A percentile compares a stretch with the other conserved stretches of the same genome.
Evolutionary conservation across 2,797 vertebrate species (phyloP).

Genomic region (Cuniculus paca): DNA sequence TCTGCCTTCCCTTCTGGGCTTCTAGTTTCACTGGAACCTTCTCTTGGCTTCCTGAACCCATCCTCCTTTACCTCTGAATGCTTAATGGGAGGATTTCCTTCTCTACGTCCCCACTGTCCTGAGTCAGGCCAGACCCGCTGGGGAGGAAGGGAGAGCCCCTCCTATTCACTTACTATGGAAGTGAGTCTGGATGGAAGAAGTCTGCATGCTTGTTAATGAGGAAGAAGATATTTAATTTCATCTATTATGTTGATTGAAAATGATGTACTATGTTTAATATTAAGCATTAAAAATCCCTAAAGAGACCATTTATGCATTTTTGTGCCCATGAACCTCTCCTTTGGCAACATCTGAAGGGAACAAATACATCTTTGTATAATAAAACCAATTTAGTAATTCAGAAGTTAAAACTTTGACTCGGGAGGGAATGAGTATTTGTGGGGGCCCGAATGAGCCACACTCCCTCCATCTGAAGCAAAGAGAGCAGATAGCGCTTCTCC

Average conservation of each 20-base stretch:
- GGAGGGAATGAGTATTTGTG: background rate
- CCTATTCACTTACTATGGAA: background rate
- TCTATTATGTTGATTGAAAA: background rate
- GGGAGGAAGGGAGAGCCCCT: background rate
- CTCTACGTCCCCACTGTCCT: background rate
- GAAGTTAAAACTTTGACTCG: slow-evolving; percentile 16
- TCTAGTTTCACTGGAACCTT: background rate
- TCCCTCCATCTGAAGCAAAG: background rate
- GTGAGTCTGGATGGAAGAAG: background rate
- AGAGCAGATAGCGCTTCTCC: background rate
- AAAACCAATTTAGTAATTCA: slow-evolving; percentile 45
- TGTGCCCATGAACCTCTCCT: background rate
- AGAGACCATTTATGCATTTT: background rate
- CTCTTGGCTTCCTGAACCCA: background rate
- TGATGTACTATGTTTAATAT: background rate
- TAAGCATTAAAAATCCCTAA: background rate
- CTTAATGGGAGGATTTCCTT: background rate
- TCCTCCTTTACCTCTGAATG: background rate
- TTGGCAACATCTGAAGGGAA: background rate
- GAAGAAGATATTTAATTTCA: background rate
- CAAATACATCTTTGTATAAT: slow-evolving; percentile 1
- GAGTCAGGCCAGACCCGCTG: background rate
- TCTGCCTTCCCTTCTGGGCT: background rate
- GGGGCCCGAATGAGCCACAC: background rate
- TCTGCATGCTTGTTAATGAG: background rate